Percentiles rank a stretch among this genome's conserved stretches.
Evolutionary conservation across 2,113 vertebrate species (phyloP).

Genomic region (Trochalopteron elliotii): DNA sequence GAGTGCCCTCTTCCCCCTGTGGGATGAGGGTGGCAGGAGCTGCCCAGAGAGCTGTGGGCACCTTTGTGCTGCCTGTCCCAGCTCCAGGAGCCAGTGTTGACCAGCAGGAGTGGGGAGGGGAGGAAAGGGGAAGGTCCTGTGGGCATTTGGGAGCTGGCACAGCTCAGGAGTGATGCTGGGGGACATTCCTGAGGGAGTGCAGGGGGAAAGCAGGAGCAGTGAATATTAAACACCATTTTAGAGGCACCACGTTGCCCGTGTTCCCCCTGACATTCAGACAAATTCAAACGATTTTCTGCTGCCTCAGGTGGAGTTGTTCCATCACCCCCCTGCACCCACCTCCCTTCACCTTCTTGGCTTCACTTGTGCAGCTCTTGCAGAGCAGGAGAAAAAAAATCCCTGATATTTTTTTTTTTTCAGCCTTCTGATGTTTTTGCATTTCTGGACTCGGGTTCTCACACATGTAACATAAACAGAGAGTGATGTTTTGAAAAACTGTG

Average conservation of each 20-base stretch:
- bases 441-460: no score
- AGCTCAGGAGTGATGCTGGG: not conserved
- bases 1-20: fast-evolving
- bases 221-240: fast-evolving
- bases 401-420: no score
- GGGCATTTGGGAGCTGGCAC: not conserved
- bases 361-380: fast-evolving
- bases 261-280: not conserved
- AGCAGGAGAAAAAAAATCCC: no score
- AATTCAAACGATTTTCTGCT: not conserved
- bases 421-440: no score
- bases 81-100: not conserved
- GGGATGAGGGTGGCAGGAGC: fast-evolving
- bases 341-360: not conserved
- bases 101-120: not conserved
- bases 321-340: not conserved
- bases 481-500: no score
- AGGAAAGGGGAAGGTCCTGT: not conserved
- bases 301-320: not conserved
- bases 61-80: not conserved
- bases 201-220: not conserved
- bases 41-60: not conserved
- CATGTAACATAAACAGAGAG: no score
- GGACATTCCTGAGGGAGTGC: not conserved
- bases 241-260: fast-evolving